phyloP scores from a whole-genome alignment of 2,113 vertebrate species.

The Sardina pilchardus region DNA sequence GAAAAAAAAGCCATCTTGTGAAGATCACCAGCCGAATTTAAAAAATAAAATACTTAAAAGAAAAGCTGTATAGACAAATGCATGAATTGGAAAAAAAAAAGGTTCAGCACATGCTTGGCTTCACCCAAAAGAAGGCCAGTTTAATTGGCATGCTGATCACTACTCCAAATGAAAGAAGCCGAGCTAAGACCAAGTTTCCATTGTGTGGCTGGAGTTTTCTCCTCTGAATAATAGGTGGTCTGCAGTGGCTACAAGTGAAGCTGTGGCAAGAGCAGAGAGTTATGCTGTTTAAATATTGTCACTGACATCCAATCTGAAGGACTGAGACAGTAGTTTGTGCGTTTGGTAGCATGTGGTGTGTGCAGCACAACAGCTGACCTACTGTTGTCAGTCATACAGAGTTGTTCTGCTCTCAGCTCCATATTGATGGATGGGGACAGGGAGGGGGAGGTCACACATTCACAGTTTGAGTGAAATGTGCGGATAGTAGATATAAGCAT shows the following conservation, averaged over 20 bases:
- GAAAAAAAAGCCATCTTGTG: not conserved
- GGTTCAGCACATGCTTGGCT: not conserved
- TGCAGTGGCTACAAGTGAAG: not conserved
- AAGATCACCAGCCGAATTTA: not conserved
- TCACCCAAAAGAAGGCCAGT: slow-evolving; percentile 9
- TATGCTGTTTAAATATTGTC: not conserved
- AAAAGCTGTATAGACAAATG: not conserved
- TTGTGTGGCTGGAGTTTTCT: not conserved
- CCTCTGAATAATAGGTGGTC: slow-evolving; percentile 22
- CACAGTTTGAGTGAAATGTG: not conserved
- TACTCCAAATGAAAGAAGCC: slow-evolving; percentile 15
- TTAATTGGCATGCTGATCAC: slow-evolving; percentile 26
- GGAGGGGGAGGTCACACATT: not conserved
- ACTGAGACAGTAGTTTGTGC: not conserved
- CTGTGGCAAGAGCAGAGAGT: not conserved
- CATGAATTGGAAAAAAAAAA: not conserved
- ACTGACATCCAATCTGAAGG: not conserved
- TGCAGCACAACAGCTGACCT: not conserved
- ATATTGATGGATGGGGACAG: not conserved
- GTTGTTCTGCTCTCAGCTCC: not conserved
- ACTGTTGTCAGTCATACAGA: not conserved
- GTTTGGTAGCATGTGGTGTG: not conserved
- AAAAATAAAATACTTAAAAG: not conserved
- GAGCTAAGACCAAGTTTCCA: slow-evolving; percentile 30
- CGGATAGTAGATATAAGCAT: not conserved